Percentiles rank a stretch among this genome's conserved stretches.
Evolutionary conservation across 2,888 invertebrate species (phyloP).

Genomic region (Hirtodrosophila duncani): DNA sequence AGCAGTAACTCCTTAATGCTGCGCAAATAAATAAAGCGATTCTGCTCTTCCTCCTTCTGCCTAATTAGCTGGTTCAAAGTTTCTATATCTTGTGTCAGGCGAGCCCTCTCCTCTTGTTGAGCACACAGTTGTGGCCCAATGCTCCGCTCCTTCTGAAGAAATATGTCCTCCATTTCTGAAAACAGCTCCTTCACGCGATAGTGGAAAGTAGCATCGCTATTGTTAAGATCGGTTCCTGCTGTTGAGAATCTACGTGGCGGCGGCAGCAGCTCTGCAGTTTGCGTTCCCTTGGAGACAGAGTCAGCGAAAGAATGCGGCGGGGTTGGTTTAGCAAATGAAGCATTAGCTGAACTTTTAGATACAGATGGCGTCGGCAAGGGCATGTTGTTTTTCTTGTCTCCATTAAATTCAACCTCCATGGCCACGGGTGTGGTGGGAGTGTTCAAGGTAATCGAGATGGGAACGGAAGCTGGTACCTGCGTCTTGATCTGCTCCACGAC

Average conservation of each 20-base stretch:
- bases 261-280: neutral
- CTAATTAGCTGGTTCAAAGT: conserved; percentile 86
- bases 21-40: conserved; percentile 88
- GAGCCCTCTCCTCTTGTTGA: conserved; percentile 83
- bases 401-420: conserved; percentile 50
- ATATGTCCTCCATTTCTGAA: conserved; percentile 52
- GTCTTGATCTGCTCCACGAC: conserved; percentile 17
- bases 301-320: conserved; percentile 13
- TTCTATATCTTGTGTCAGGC: conserved; percentile 83
- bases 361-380: too few relatives aligned
- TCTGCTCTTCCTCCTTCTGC: conserved; percentile 92
- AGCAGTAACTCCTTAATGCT: conserved; percentile 91
- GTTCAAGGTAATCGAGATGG: conserved; percentile 34
- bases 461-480: conserved; percentile 19
- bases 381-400: too few relatives aligned
- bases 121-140: conserved; percentile 82
- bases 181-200: conserved; percentile 63
- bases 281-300: conserved; percentile 16
- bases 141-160: conserved; percentile 78
- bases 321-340: neutral
- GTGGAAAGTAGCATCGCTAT: conserved; percentile 60
- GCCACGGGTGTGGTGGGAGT: conserved; percentile 38
- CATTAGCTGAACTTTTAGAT: too few relatives aligned
- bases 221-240: conserved; percentile 35
- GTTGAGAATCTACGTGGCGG: conserved; percentile 4